These are phyloP conservation scores for Eupithecia exiguata DNA, from an alignment of 2,888 invertebrate genomes.

Conservation along the genomic window DNA sequence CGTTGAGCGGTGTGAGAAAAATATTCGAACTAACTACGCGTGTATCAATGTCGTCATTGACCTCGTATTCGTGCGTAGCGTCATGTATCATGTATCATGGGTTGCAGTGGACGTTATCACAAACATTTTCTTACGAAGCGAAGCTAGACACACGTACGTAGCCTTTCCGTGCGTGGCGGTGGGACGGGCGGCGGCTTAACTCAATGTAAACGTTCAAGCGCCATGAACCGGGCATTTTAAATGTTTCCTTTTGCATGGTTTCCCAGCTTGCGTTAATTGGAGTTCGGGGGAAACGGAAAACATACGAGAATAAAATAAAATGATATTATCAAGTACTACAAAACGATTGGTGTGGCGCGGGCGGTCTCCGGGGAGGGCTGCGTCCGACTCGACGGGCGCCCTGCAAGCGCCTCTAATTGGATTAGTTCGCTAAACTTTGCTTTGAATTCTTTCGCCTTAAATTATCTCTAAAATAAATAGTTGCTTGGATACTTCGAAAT, in stretches of 20 bases:
- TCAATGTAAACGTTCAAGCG: conserved; percentile 17
- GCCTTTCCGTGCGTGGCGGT: too few species aligned
- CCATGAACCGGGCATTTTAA: conserved; percentile 31
- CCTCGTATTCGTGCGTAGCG: too few species aligned
- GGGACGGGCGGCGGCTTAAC: not conserved
- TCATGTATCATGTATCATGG: too few species aligned
- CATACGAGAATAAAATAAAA: conserved; percentile 40
- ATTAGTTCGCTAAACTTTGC: conserved; percentile 73
- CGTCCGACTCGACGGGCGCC: conserved; percentile 43
- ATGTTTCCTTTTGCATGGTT: conserved; percentile 33
- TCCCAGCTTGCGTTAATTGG: conserved; percentile 35
- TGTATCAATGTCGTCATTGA: too few species aligned
- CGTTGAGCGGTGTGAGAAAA: too few species aligned
- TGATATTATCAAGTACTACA: conserved; percentile 48
- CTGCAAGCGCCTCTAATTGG: conserved; percentile 64
- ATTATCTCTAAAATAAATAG: conserved; percentile 54
- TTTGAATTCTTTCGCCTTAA: conserved; percentile 62
- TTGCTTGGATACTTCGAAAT: conserved; percentile 25
- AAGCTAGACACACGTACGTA: too few species aligned
- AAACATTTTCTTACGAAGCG: too few species aligned
- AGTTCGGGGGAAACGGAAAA: conserved; percentile 34
- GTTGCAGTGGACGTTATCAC: too few species aligned
- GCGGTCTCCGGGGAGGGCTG: conserved; percentile 42
- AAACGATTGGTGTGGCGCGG: conserved; percentile 43
- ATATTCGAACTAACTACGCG: too few species aligned